Percentiles rank a stretch among this genome's conserved stretches.
These are phyloP conservation scores for Onychomys arenicola DNA, from an alignment of 2,797 vertebrate species.

Conservation along the genomic window DNA sequence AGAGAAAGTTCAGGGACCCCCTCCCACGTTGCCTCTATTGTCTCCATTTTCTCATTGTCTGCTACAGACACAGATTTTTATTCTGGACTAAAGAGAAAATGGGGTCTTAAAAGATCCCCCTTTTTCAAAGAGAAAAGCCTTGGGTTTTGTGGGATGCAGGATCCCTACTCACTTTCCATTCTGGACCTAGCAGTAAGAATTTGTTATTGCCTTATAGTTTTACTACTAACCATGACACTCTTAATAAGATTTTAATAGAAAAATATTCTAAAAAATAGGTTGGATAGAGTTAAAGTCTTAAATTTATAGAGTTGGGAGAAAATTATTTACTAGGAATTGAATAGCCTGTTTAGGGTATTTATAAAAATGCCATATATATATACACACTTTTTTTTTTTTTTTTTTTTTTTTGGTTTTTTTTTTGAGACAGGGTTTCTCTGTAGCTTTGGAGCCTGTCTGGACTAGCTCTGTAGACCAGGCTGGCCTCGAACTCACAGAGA, in stretches of 20 bases:
- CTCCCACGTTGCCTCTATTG: neutral
- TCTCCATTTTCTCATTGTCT: neutral
- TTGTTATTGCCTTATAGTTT: conserved; percentile 27
- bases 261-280: neutral
- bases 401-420: too few relatives aligned
- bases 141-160: neutral
- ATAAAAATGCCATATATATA: too few relatives aligned
- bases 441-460: too few relatives aligned
- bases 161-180: neutral
- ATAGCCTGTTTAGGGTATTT: conserved; percentile 42
- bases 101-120: neutral
- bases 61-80: neutral
- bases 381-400: too few relatives aligned
- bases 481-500: too few relatives aligned
- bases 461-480: too few relatives aligned
- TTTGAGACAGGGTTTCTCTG: too few relatives aligned
- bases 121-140: neutral
- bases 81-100: neutral
- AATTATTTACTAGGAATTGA: conserved; percentile 35
- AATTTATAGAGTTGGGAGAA: conserved; percentile 9
- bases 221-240: conserved; percentile 30
- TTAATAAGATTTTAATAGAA: conserved; percentile 15
- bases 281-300: conserved; percentile 42
- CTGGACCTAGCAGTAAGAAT: neutral
- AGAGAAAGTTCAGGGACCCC: neutral